A percentile compares a stretch with the other conserved stretches of the same genome.
phyloP scores from a whole-genome alignment of 2,797 vertebrate species.

The Muscicapa striata region DNA sequence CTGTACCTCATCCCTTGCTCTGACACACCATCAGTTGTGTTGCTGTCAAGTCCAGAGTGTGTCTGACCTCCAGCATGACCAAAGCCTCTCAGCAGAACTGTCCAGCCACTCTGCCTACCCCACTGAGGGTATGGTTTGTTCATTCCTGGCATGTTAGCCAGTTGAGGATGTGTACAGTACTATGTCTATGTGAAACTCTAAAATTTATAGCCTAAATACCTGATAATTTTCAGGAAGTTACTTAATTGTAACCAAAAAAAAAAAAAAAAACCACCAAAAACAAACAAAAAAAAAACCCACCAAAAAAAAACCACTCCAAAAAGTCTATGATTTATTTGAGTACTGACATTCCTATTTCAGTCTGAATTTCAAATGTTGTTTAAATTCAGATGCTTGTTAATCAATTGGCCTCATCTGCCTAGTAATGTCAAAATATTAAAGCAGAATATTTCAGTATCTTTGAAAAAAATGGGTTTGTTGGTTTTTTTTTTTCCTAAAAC shows the following conservation, averaged over 20 bases:
- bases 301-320: background rate
- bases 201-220: background rate
- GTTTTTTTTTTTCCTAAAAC: background rate
- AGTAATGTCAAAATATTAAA: background rate
- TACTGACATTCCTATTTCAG: background rate
- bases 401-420: background rate
- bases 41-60: fast-evolving
- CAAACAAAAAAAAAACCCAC: no score
- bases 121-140: background rate
- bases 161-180: background rate
- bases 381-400: background rate
- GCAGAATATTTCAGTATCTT: background rate
- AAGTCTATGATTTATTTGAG: background rate
- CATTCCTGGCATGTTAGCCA: background rate
- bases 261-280: no score
- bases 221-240: background rate
- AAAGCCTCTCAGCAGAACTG: background rate
- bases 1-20: fast-evolving
- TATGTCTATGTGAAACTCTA: background rate
- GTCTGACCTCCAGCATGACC: background rate
- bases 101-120: background rate
- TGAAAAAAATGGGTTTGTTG: background rate
- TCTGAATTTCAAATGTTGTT: background rate
- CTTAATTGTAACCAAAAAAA: background rate
- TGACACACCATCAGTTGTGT: background rate